Evolutionary conservation across 2,797 vertebrate genomes (phyloP), one percentile per base, ranked within the genome.

Genomic region (Okamejei kenojei): DNA sequence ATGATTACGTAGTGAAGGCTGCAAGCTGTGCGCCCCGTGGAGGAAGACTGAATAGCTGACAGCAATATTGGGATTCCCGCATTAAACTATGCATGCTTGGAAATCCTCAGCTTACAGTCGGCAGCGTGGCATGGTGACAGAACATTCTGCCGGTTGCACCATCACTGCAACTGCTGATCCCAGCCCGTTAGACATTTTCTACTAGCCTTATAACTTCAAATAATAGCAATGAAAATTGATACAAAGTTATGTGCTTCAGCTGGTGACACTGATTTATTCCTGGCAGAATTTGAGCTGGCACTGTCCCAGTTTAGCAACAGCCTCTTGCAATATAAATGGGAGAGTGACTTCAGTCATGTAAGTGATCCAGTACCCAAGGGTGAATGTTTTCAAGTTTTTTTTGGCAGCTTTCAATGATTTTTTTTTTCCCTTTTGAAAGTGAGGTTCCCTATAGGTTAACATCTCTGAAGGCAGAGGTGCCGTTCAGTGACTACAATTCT

Each of bases 141-240:
- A 19, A 74, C 26, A 74, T 23, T 21, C 21, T 74, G 21, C 21
- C 71, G 23, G 17, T 74, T 74, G 26, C 71, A 74, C 71, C 71
- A 68, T 68, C 65, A 68, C 65, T 68, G 65, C 65, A 74, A 23
- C 71, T 74, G 71, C 21, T 21, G 71, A 74, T 7, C 23, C 0
- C 32, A 32, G 77, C 13, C 38, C 79, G 38, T 80, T 84, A 84
- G 26, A 84, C 58, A 61, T 29, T 61, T 61, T 84, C 81, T 61
- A 11, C 54, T 54, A 26, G 54, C 45, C 81, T 86, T 91, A 45
- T 38, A 26, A 38, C 68, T 91, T 91, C 17, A 65, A 91, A 68
- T 91, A 91, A 23, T 74, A 45, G 35, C 71, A 73, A 68, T 74
- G 32, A 91, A 91, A 71, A 91, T 91, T 91, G 68, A 91, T 91